A percentile compares a stretch with the other conserved stretches of the same genome.
These are phyloP conservation scores for Bothrops jararaca DNA, from an alignment of 2,113 vertebrate genomes.

Conservation along the genomic window DNA sequence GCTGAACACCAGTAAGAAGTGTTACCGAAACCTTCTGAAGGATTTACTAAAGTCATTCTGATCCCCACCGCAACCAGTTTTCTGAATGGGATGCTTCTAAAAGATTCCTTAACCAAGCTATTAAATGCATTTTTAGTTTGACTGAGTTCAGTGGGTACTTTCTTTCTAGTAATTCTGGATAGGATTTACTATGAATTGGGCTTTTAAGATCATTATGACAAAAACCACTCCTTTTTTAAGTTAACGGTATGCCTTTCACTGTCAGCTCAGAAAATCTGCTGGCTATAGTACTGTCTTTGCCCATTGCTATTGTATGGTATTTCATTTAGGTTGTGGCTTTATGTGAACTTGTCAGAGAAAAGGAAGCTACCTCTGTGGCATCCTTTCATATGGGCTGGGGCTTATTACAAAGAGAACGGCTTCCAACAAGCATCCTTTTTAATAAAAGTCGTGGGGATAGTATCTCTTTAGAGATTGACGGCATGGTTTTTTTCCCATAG, in stretches of 20 bases:
- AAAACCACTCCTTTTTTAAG: background rate
- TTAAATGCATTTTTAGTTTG: background rate
- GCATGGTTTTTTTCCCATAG: too few species aligned
- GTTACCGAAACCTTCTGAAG: background rate
- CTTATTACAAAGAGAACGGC: background rate
- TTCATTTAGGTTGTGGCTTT: background rate
- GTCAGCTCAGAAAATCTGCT: background rate
- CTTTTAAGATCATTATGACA: background rate
- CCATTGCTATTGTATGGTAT: background rate
- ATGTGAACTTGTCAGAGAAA: background rate
- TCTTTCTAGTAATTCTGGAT: background rate
- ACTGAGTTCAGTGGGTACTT: background rate
- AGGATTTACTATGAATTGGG: background rate
- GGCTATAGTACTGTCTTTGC: too few species aligned
- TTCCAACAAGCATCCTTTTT: background rate
- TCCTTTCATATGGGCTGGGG: background rate
- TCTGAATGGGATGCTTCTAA: background rate
- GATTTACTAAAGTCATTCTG: background rate
- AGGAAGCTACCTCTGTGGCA: background rate
- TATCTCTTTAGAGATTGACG: background rate
- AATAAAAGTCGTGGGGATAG: background rate
- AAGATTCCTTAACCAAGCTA: background rate
- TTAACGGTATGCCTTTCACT: background rate
- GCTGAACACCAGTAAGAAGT: conserved; percentile 80
- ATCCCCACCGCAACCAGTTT: background rate